phyloP scores from a whole-genome alignment of 2,113 vertebrate genomes.

The Psilopogon haemacephalus region DNA sequence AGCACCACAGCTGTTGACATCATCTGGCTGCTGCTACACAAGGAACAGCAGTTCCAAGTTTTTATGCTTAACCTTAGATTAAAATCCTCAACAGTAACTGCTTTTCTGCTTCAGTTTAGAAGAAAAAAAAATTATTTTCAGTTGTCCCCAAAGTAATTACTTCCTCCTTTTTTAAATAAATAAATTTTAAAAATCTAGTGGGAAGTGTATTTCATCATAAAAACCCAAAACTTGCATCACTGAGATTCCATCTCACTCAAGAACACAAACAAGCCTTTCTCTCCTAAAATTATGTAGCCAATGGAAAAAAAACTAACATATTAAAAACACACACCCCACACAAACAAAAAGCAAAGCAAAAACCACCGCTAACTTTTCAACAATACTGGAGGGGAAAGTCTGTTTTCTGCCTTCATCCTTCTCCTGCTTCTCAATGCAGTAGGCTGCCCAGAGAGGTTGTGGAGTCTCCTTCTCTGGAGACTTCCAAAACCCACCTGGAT shows the following conservation, averaged over 20 bases:
- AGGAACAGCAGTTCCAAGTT: neutral
- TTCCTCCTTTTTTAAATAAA: neutral
- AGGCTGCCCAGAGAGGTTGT: too few relatives aligned
- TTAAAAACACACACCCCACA: too few relatives aligned
- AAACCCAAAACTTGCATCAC: neutral
- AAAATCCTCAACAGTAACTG: neutral
- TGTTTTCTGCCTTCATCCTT: neutral
- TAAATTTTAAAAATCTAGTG: neutral
- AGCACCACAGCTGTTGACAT: neutral
- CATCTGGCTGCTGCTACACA: neutral
- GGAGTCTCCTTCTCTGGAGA: too few relatives aligned
- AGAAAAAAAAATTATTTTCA: neutral
- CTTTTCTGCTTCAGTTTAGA: neutral
- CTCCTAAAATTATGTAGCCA: neutral
- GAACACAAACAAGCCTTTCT: neutral
- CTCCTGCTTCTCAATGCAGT: neutral
- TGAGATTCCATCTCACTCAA: neutral
- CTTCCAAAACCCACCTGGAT: too few relatives aligned
- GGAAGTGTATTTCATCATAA: neutral
- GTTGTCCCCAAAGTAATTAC: neutral
- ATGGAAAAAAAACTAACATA: neutral
- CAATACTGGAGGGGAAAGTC: neutral
- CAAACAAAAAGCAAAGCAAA: neutral
- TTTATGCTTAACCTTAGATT: neutral
- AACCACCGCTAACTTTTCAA: neutral